Conservation (phyloP, 2,888 invertebrate genomes). For the Cremastobaeus sp. region DNA sequence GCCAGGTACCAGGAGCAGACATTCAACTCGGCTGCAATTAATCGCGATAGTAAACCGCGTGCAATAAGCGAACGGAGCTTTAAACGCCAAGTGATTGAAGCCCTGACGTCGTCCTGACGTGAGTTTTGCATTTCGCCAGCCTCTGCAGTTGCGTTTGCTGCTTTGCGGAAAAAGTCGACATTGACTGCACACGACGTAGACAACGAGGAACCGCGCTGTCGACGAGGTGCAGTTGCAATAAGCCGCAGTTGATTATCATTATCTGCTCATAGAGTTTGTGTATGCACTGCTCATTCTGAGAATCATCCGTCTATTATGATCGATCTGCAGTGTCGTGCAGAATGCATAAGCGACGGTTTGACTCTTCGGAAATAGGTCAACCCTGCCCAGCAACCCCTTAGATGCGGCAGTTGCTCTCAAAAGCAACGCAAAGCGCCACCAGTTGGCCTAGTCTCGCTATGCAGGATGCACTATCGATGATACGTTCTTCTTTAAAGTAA, state of each 20-base stretch:
- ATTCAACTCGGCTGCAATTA: no score
- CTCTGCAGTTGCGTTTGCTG: neutral
- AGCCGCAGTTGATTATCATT: no score
- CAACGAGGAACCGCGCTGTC: no score
- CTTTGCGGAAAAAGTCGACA: no score
- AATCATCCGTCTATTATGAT: conserved; percentile 37
- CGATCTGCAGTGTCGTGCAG: conserved; percentile 43
- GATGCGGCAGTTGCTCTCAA: conserved; percentile 55
- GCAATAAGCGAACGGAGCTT: no score
- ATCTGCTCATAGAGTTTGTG: neutral
- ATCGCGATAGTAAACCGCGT: no score
- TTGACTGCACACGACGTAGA: no score
- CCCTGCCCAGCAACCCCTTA: conserved; percentile 61
- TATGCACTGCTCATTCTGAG: neutral
- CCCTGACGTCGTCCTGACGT: no score
- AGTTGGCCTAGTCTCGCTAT: conserved; percentile 52
- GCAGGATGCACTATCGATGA: conserved; percentile 44
- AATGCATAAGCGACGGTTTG: conserved; percentile 48
- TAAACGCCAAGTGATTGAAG: no score
- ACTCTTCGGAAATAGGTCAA: conserved; percentile 57
- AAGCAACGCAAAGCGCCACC: conserved; percentile 56
- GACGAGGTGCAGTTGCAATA: no score
- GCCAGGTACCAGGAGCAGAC: no score
- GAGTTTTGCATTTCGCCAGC: no score
- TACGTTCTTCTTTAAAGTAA: conserved; percentile 46